A percentile compares a stretch with the other conserved stretches of the same genome.
Evolutionary conservation across 2,797 vertebrate species (phyloP).

Genomic region (Bovichtus diacanthus): DNA sequence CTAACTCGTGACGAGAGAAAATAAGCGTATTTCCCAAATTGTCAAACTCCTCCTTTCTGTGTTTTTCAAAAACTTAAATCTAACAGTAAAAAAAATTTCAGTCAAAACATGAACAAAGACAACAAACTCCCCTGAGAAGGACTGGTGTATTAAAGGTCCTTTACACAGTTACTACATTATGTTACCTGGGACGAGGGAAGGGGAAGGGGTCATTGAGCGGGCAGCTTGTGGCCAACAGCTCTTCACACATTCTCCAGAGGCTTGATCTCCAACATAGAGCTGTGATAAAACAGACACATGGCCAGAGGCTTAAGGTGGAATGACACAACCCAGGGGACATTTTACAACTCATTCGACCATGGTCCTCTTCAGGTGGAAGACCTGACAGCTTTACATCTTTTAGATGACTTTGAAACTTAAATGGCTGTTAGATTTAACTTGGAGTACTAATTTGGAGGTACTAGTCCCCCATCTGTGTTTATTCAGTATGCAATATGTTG

Average conservation of each 20-base stretch:
- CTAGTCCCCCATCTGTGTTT: background rate
- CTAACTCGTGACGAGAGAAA: too few species aligned
- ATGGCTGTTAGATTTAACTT: background rate
- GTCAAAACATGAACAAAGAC: too few species aligned
- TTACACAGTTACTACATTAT: slow-evolving; percentile 2
- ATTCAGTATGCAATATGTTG: background rate
- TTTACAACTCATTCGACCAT: slow-evolving; percentile 4
- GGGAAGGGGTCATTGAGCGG: slow-evolving; percentile 1
- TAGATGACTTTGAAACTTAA: background rate
- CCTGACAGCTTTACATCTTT: background rate
- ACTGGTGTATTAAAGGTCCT: background rate
- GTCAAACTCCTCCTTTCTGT: too few species aligned
- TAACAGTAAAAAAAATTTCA: too few species aligned
- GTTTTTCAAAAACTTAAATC: too few species aligned
- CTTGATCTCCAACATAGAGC: slow-evolving; percentile 20
- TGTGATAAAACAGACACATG: slow-evolving; percentile 18
- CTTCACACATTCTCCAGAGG: slow-evolving; percentile 13
- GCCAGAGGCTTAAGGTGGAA: slow-evolving; percentile 8
- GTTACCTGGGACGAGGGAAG: background rate
- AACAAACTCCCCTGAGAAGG: background rate
- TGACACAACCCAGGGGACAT: slow-evolving; percentile 2
- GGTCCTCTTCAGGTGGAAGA: background rate
- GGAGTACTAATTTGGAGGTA: background rate
- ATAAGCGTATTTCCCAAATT: too few species aligned
- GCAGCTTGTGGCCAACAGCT: slow-evolving; percentile 15